Evolutionary conservation across 2,113 vertebrate genomes (phyloP).

Genomic region (Numenius arquata): DNA sequence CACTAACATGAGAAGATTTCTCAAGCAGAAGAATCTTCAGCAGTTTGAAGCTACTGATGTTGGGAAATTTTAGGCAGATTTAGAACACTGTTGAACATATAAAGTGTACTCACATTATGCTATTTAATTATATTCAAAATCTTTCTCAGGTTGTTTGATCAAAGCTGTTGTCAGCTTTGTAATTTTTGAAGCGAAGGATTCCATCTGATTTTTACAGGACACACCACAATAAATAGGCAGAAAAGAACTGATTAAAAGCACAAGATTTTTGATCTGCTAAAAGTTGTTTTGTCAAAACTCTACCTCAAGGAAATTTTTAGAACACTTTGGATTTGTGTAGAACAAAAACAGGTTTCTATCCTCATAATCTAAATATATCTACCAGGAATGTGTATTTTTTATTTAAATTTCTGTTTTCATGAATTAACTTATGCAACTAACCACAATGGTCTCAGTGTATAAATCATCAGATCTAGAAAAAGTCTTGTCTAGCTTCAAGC

Average conservation of each 20-base stretch:
- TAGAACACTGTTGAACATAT: background rate
- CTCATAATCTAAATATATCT: background rate
- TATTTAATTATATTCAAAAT: background rate
- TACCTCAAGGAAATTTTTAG: background rate
- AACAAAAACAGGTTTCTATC: background rate
- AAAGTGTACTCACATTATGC: background rate
- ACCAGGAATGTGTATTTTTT: fast-evolving
- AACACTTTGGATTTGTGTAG: background rate
- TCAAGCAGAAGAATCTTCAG: background rate
- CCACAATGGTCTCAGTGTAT: background rate
- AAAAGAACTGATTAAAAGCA: background rate
- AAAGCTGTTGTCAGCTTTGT: background rate
- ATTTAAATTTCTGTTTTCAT: background rate
- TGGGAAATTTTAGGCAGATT: background rate
- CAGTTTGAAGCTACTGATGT: background rate
- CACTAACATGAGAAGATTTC: background rate
- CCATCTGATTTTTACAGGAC: background rate
- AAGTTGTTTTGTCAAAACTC: background rate
- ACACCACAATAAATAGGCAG: background rate
- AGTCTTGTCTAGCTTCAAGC: background rate
- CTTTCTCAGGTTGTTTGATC: background rate
- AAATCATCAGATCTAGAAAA: background rate
- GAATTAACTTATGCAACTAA: background rate
- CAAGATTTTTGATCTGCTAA: background rate
- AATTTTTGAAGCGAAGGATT: background rate